Percentiles rank a stretch among this genome's conserved stretches.
phyloP scores from a whole-genome alignment of 2,888 invertebrate genomes.

The Vanessa cardui region DNA sequence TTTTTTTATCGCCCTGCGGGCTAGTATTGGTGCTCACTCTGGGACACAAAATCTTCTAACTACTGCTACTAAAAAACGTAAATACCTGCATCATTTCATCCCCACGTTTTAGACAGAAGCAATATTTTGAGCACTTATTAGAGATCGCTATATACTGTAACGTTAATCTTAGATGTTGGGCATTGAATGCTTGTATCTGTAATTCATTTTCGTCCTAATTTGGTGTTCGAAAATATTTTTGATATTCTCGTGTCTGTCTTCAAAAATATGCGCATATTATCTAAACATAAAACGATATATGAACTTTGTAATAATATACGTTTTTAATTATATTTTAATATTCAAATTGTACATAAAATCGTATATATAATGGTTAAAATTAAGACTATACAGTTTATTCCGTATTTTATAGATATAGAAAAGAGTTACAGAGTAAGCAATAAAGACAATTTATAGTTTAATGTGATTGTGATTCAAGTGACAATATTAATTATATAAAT shows the following conservation, averaged over 20 bases:
- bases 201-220: too few species aligned
- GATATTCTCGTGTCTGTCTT: background rate
- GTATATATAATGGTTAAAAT: background rate
- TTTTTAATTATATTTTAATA: background rate
- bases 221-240: too few species aligned
- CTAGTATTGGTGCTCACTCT: too few species aligned
- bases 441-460: constrained; percentile 11
- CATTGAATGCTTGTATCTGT: too few species aligned
- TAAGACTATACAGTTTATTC: constrained; percentile 6
- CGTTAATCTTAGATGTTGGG: too few species aligned
- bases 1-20: too few species aligned
- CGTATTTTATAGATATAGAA: constrained; percentile 16
- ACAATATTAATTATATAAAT: constrained; percentile 20
- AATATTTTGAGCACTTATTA: too few species aligned
- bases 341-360: background rate
- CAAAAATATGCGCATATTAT: background rate
- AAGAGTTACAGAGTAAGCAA: background rate
- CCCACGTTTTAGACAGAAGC: too few species aligned
- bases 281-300: background rate
- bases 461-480: constrained; percentile 23
- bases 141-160: too few species aligned
- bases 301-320: background rate
- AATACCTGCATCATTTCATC: too few species aligned
- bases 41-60: too few species aligned
- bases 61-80: too few species aligned